These are phyloP conservation scores for Sitta europaea DNA, from an alignment of 2,113 vertebrate genomes.

Conservation along the genomic window DNA sequence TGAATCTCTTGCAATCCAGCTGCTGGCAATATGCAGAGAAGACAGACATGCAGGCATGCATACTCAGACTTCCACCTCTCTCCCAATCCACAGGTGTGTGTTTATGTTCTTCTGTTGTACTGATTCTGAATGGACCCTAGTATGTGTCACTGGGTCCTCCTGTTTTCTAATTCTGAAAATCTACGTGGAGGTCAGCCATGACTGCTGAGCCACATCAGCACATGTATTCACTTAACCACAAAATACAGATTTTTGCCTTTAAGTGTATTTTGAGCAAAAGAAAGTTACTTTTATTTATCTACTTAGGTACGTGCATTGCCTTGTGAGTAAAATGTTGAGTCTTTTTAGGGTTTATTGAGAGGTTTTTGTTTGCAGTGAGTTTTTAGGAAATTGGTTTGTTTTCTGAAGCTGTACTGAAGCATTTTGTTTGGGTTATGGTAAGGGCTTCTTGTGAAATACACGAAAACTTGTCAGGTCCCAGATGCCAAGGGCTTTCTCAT, in stretches of 20 bases:
- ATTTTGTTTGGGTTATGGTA: background rate
- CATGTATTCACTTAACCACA: background rate
- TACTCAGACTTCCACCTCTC: background rate
- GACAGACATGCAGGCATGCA: accelerated
- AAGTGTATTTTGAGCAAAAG: background rate
- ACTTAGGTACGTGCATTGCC: background rate
- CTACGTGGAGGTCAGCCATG: background rate
- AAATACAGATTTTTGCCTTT: background rate
- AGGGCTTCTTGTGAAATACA: background rate
- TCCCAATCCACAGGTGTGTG: background rate
- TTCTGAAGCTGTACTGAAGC: background rate
- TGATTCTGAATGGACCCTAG: background rate
- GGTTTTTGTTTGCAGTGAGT: background rate
- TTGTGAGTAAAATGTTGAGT: background rate
- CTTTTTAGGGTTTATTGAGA: background rate
- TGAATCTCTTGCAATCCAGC: background rate
- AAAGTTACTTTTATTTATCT: background rate
- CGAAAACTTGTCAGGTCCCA: background rate
- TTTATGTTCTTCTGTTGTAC: background rate
- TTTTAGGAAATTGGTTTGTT: background rate
- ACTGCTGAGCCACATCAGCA: background rate
- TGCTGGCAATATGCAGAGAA: background rate
- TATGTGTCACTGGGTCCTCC: too few species aligned
- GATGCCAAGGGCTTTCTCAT: background rate
- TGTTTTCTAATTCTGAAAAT: background rate